Evolutionary conservation across 2,797 vertebrate genomes (phyloP).

Genomic region (Falco biarmicus): DNA sequence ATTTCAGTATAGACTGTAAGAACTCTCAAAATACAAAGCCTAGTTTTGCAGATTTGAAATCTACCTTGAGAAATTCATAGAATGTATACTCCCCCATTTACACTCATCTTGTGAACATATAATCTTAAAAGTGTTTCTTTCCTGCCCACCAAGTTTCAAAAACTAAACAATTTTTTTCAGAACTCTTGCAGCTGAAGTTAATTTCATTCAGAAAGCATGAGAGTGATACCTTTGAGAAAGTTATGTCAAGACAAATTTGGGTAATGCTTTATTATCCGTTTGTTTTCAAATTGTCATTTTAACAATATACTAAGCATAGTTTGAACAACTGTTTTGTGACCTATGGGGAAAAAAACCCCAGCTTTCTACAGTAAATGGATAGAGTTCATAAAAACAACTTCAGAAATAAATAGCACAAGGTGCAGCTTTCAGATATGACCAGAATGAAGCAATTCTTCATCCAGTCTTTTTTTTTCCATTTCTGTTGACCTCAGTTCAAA

Average conservation of each 20-base stretch:
- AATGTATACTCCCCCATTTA: background rate
- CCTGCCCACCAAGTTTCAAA: background rate
- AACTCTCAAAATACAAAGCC: background rate
- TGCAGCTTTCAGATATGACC: background rate
- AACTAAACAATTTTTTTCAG: background rate
- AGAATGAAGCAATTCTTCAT: background rate
- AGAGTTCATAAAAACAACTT: background rate
- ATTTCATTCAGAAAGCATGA: background rate
- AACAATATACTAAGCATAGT: slow-evolving; percentile 25
- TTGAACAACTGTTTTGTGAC: slow-evolving; percentile 55
- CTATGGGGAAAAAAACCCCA: background rate
- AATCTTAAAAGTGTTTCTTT: background rate
- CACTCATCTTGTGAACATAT: background rate
- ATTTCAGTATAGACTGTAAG: background rate
- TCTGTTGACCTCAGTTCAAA: background rate
- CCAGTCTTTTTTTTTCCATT: background rate
- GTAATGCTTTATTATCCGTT: slow-evolving; percentile 53
- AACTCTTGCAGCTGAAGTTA: background rate
- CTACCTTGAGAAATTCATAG: background rate
- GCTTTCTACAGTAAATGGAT: background rate
- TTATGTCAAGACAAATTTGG: slow-evolving; percentile 33
- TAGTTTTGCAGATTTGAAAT: background rate
- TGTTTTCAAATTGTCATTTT: slow-evolving; percentile 58
- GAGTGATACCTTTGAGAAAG: slow-evolving; percentile 34
- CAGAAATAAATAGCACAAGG: background rate